Evolutionary conservation across 2,888 invertebrate genomes (phyloP).

Genomic region (Leptinotarsa haldemani): DNA sequence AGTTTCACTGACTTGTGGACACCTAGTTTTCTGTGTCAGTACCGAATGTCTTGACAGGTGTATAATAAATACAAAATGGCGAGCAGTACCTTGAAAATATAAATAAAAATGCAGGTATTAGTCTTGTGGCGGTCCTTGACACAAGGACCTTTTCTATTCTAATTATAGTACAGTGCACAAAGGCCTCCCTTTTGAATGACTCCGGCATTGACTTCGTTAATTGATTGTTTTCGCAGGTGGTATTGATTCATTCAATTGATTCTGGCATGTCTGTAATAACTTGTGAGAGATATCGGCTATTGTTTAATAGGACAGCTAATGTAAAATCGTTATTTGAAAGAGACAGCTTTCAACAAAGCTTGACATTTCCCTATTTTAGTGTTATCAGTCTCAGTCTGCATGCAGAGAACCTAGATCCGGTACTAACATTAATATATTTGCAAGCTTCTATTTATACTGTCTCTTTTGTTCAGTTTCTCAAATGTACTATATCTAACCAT

Average conservation of each 20-base stretch:
- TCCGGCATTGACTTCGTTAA: neutral
- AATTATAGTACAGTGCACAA: neutral
- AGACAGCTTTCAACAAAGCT: slow-evolving; percentile 30
- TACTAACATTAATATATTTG: neutral
- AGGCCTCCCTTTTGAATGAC: slow-evolving; percentile 1
- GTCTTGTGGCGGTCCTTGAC: neutral
- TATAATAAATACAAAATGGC: slow-evolving; percentile 47
- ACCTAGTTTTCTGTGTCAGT: neutral
- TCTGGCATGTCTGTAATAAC: slow-evolving; percentile 32
- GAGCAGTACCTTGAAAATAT: slow-evolving; percentile 37
- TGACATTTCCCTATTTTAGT: slow-evolving; percentile 9
- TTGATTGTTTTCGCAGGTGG: slow-evolving; percentile 29
- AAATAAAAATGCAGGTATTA: slow-evolving; percentile 7
- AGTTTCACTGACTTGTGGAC: neutral
- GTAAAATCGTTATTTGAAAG: slow-evolving; percentile 28
- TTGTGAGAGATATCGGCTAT: slow-evolving; percentile 19
- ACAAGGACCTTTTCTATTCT: neutral
- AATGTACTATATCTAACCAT: neutral
- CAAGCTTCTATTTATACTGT: neutral
- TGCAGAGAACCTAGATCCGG: slow-evolving; percentile 1
- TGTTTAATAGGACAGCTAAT: slow-evolving; percentile 23
- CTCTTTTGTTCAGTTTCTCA: neutral
- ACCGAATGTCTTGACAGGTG: slow-evolving; percentile 38
- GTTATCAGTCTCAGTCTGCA: neutral
- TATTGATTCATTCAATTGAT: slow-evolving; percentile 27